Evolutionary conservation across 2,113 vertebrate species (phyloP).

Genomic region (Tenebrosternarchus preto): DNA sequence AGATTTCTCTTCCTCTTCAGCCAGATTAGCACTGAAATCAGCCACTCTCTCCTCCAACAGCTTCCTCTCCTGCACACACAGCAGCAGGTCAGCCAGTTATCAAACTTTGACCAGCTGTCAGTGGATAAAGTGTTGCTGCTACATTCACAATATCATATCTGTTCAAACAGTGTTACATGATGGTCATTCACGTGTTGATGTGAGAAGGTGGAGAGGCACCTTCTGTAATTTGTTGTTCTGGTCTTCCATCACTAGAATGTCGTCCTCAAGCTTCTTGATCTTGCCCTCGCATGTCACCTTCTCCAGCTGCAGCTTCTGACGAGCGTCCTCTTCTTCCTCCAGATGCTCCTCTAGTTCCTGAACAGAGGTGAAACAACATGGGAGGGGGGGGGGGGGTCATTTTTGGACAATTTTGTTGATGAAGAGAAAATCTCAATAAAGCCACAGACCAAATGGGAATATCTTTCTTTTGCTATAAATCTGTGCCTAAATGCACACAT

Average conservation of each 20-base stretch:
- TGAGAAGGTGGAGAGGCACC: constrained; percentile 59
- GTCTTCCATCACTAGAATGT: constrained; percentile 85
- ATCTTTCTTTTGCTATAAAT: no score
- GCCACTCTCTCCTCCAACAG: constrained; percentile 83
- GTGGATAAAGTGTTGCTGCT: no score
- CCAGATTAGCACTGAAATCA: constrained; percentile 82
- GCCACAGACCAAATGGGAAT: no score
- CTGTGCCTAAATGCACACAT: no score
- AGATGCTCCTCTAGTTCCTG: constrained; percentile 89
- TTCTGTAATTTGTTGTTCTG: constrained; percentile 86
- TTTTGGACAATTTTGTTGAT: no score
- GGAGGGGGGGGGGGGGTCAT: no score
- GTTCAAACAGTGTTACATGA: no score
- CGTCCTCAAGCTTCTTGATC: constrained; percentile 90
- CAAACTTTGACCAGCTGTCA: not conserved
- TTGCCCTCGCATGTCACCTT: constrained; percentile 87
- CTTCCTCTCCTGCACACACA: constrained; percentile 79
- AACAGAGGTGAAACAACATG: not conserved
- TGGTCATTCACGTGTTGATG: no score
- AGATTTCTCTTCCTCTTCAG: constrained; percentile 89
- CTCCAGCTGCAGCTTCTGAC: constrained; percentile 88
- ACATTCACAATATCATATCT: no score
- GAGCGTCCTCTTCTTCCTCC: constrained; percentile 86
- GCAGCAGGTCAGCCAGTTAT: not conserved
- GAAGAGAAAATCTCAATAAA: no score